Base-by-base conservation (phyloP, 2,113 vertebrate species). In the Periophthalmus modestus region DNA sequence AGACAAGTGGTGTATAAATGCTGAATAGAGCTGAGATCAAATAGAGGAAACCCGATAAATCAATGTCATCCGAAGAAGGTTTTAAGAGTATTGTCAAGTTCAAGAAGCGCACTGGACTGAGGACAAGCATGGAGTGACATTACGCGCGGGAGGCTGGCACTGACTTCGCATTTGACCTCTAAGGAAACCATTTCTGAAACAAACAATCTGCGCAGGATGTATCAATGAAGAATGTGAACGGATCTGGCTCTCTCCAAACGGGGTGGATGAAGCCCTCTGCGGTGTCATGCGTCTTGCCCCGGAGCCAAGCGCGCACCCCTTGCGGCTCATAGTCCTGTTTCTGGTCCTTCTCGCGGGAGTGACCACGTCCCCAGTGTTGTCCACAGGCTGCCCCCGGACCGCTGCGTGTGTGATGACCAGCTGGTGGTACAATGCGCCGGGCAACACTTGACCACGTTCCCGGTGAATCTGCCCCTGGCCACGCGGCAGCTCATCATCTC, bases 401-500 rank as follows among this genome's bases (percentile, higher is more conserved):
- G 83, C 10, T 98, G 97, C 23, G 89, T 88, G 75, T 98, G 97
- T 80, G 94, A 95, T 75, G 94, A 95, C 84, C 95, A 94, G 81
- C 90, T 96, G 72, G 93, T 95, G 74, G 95, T 96, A 28, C 93
- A 94, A 77, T 98, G 97, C 92, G 92, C 94, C 0, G 95, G 94
- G 33, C 89, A 86, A 71, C 90, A 94, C 58, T 68, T 98, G 70
- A 92, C 81, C 46, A 87, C 91, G 47, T 94, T 97, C 78, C 97
- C 97, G 10, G n/a, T 7, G 0, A 87, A 94, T 75, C 78, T 98
- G 34, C 96, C 97, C 0, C 92, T 98, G 89, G 89, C 92, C 84
- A 97, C 96, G 47, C 93, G 96, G 85, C 95, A 96, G 84, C 94
- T 98, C 78, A 93, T 94, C 77, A 89, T 98, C 86, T 93, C 91